A percentile compares a stretch with the other conserved stretches of the same genome.
Evolutionary conservation across 2,888 invertebrate genomes (phyloP).

Genomic region (Podabrus alpinus): DNA sequence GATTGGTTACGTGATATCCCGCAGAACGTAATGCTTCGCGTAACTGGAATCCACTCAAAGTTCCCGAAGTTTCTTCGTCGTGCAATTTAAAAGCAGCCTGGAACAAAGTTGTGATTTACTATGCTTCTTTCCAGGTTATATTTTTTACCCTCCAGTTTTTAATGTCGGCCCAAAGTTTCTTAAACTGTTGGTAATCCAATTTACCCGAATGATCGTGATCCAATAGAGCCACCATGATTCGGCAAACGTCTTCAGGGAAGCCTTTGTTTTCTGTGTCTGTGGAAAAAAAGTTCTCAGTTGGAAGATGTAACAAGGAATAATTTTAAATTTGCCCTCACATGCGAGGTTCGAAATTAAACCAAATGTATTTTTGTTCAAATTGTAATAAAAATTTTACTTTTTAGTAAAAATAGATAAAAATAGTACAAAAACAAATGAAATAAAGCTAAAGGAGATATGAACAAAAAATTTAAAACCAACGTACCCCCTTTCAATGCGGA

Average conservation of each 20-base stretch:
- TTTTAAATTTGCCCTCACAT: too few species aligned
- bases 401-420: too few species aligned
- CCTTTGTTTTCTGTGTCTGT: not conserved
- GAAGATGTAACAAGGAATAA: too few species aligned
- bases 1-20: not conserved
- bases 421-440: too few species aligned
- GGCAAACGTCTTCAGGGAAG: not conserved
- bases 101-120: conserved; percentile 23
- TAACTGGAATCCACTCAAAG: not conserved
- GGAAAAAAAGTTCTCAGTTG: too few species aligned
- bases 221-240: not conserved
- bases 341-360: too few species aligned
- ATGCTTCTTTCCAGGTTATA: not conserved
- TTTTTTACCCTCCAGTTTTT: not conserved
- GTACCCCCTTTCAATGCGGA: conserved; percentile 85
- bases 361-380: too few species aligned
- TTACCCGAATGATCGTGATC: not conserved
- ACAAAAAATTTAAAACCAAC: too few species aligned
- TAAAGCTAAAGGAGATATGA: too few species aligned
- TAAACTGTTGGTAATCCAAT: not conserved
- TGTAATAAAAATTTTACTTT: too few species aligned
- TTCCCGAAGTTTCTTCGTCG: not conserved
- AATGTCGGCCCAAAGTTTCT: not conserved
- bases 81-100: not conserved
- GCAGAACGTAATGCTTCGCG: not conserved